A percentile compares a stretch with the other conserved stretches of the same genome.
Conservation (phyloP, 1,140 invertebrate genomes). For the Caenorhabditis briggsae region DNA sequence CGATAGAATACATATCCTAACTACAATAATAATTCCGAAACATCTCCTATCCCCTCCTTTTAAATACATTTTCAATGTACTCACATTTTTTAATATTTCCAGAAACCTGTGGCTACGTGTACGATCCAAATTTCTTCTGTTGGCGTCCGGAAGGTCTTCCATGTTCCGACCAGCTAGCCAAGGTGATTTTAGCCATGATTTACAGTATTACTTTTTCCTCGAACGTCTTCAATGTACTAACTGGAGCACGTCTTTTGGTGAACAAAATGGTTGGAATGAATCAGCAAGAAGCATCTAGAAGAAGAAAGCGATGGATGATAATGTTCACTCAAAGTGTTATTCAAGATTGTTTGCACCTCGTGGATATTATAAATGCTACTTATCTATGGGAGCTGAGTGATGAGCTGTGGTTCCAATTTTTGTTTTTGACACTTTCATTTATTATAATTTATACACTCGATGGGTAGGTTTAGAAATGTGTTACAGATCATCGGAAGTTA, state of each 20-base stretch:
- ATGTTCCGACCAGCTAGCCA: neutral
- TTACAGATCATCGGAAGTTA: neutral
- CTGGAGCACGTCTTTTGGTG: constrained; percentile 3
- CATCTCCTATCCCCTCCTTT: too few species aligned
- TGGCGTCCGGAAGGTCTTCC: constrained; percentile 16
- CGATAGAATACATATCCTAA: too few species aligned
- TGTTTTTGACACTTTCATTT: constrained; percentile 28
- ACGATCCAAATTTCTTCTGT: constrained; percentile 3
- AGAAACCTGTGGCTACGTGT: constrained; percentile 16
- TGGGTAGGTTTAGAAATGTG: neutral
- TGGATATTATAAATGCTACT: constrained; percentile 12
- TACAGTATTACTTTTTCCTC: neutral
- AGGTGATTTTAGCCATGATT: neutral
- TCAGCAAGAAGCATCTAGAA: neutral
- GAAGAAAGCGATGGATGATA: constrained; percentile 38
- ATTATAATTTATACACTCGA: constrained; percentile 11
- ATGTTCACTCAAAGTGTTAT: constrained; percentile 31
- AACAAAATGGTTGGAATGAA: constrained; percentile 33
- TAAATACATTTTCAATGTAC: neutral
- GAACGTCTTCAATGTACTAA: constrained; percentile 5
- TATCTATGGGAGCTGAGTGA: constrained; percentile 25
- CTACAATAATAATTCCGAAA: too few species aligned
- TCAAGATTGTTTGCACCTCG: constrained; percentile 31
- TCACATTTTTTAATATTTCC: neutral
- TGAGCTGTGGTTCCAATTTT: constrained; percentile 21